Percentiles rank a stretch among this genome's conserved stretches.
phyloP scores from a whole-genome alignment of 2,113 vertebrate genomes.

The Seriola rivoliana region DNA sequence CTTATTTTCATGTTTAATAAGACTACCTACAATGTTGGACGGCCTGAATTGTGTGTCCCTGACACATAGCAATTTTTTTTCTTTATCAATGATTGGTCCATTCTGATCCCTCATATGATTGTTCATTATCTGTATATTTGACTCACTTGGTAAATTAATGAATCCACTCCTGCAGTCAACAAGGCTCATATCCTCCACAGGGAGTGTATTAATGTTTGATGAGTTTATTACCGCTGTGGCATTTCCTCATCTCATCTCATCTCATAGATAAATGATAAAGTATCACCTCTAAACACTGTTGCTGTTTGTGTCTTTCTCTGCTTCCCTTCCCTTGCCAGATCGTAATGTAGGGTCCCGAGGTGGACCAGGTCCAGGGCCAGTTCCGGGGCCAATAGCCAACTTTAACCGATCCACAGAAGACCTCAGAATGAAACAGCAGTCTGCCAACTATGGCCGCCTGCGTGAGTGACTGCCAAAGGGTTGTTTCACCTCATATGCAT shows the following conservation, averaged over 20 bases:
- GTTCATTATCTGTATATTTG: slow-evolving; percentile 20
- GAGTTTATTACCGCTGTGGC: slow-evolving; percentile 59
- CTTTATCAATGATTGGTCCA: neutral
- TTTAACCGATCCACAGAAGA: slow-evolving; percentile 93
- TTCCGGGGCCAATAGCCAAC: slow-evolving; percentile 56
- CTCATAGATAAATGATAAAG: slow-evolving; percentile 30
- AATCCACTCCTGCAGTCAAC: slow-evolving; percentile 39
- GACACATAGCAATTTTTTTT: neutral
- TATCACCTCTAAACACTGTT: slow-evolving; percentile 10
- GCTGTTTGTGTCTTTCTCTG: slow-evolving; percentile 33
- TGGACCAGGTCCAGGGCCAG: slow-evolving; percentile 61
- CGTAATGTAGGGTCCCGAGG: slow-evolving; percentile 82
- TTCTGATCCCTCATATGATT: slow-evolving; percentile 4
- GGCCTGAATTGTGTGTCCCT: neutral
- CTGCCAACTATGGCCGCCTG: slow-evolving; percentile 88
- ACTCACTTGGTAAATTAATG: slow-evolving; percentile 38
- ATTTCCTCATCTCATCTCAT: slow-evolving; percentile 60
- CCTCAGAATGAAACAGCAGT: slow-evolving; percentile 88
- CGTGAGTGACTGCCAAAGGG: slow-evolving; percentile 85
- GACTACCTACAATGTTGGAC: neutral
- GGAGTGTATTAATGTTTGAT: slow-evolving; percentile 71
- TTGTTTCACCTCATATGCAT: neutral
- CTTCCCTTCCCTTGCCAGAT: slow-evolving; percentile 68
- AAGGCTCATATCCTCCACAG: slow-evolving; percentile 46
- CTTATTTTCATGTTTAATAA: neutral